These are phyloP conservation scores for Epinotia nisella DNA, from an alignment of 2,888 invertebrate species.

Conservation along the genomic window DNA sequence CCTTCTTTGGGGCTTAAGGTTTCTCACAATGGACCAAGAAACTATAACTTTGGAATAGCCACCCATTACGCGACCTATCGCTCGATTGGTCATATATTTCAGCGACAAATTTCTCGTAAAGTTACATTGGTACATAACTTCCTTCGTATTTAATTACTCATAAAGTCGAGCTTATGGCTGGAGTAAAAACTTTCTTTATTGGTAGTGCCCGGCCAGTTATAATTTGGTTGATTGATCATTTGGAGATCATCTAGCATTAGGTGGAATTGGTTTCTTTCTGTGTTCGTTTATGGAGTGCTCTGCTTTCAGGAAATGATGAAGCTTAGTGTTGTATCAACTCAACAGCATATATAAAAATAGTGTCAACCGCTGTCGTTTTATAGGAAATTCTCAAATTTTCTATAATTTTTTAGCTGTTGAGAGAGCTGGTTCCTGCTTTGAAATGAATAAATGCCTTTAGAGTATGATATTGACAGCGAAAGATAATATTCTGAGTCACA, in stretches of 20 bases:
- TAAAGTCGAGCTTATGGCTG: slow-evolving; percentile 41
- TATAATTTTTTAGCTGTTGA: too few species aligned
- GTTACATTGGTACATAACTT: slow-evolving; percentile 18
- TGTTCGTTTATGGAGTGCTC: background rate
- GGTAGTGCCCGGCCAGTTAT: slow-evolving; percentile 31
- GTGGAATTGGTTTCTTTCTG: slow-evolving; percentile 6
- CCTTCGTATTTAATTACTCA: slow-evolving; percentile 40
- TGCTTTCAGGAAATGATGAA: background rate
- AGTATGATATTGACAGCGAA: too few species aligned
- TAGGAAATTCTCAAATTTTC: too few species aligned
- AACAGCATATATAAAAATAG: too few species aligned
- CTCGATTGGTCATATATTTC: slow-evolving; percentile 26
- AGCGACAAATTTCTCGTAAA: slow-evolving; percentile 22
- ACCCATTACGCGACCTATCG: slow-evolving; percentile 6
- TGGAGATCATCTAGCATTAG: slow-evolving; percentile 7
- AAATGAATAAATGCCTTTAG: too few species aligned
- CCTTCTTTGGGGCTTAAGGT: too few species aligned
- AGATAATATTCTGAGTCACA: too few species aligned
- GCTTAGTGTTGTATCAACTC: too few species aligned
- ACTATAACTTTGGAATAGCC: background rate
- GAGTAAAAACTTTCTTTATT: slow-evolving; percentile 46
- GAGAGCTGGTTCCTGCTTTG: too few species aligned
- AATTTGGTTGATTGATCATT: slow-evolving; percentile 42
- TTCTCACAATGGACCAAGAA: background rate
- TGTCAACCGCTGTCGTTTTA: too few species aligned